Evolutionary conservation across 2,888 invertebrate species (phyloP), one percentile per base, ranked within the genome.

Genomic region (Hypomecis atomaria): DNA sequence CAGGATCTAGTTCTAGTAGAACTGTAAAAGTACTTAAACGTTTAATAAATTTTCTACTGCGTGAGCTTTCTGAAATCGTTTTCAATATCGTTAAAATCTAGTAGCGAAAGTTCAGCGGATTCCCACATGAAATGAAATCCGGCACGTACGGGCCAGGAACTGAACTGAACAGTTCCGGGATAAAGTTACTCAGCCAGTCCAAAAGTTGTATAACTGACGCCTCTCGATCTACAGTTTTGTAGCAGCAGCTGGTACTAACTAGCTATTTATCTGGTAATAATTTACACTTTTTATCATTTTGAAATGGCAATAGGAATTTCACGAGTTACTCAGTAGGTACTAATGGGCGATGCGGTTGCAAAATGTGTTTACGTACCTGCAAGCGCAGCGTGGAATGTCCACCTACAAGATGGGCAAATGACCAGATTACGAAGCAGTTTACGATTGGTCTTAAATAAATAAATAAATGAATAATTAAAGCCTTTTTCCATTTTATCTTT

Each of bases 191-290:
- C 56, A 54, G 64, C 62, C 57, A 61, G 62, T 66, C 59, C 55
- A 67, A 65, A 73, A 70, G 59, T 71, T 63, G 53, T 55, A 45
- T 57, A 67, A 65, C 63, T 47, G 48, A 50, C 48, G 54, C 58
- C 56, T 11, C 42, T 45, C 37, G 45, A 8, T 34, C 43, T 59
- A n/a, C 37, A 44, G 1, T 10, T 48, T 43, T 33, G 13, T 23
- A 43, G 43, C 23, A 40, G 38, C 52, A 40, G 40, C 4, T 8
- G 5, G 33, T 10, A 1, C 10, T 47, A 33, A 47, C 13, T 5
- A 49, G 37, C 8, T 36, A 36, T 36, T 9, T n/a, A 36, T 0
- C 23, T 23, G 23, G 23, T 23, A 3, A 23, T 23, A 23, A 23
- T 2, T 23, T 23, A 23, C 3, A 3, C n/a, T 23, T 23, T 23